Conservation (phyloP, 1,140 invertebrate species). For the Reticulitermes speratus region DNA sequence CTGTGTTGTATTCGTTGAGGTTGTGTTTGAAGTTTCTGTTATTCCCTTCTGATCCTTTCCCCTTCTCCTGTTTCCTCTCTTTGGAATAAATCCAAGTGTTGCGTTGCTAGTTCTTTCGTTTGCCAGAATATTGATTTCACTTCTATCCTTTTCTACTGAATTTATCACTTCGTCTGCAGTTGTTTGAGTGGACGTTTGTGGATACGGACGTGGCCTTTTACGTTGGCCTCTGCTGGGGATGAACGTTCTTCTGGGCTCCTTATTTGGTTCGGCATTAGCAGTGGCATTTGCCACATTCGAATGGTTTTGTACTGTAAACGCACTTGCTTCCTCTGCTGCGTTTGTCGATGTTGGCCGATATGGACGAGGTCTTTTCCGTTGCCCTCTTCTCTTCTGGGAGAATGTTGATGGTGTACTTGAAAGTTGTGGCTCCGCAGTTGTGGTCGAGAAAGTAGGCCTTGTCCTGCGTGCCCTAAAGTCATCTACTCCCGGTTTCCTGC, state of each 20-base stretch:
- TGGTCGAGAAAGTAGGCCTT: background rate
- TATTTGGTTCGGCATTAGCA: background rate
- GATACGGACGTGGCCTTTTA: background rate
- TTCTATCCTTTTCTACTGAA: too few species aligned
- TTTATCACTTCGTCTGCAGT: background rate
- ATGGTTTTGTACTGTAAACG: background rate
- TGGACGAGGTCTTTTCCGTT: slow-evolving; percentile 15
- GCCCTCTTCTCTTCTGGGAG: background rate
- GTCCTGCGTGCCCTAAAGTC: background rate
- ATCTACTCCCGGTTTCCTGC: background rate
- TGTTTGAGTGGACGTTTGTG: background rate
- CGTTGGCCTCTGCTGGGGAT: background rate
- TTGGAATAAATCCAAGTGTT: background rate
- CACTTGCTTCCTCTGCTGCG: background rate
- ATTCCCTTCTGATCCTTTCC: background rate
- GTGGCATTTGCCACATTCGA: background rate
- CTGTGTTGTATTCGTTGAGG: background rate
- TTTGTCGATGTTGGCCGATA: background rate
- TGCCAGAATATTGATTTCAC: background rate
- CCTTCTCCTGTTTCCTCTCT: background rate
- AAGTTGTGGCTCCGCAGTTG: background rate
- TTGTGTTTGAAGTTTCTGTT: background rate
- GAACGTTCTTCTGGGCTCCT: background rate
- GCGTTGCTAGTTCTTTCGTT: background rate
- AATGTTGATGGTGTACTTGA: background rate